These are phyloP conservation scores for Tolypeutes matacus DNA, from an alignment of 2,797 vertebrate genomes.

Conservation along the genomic window DNA sequence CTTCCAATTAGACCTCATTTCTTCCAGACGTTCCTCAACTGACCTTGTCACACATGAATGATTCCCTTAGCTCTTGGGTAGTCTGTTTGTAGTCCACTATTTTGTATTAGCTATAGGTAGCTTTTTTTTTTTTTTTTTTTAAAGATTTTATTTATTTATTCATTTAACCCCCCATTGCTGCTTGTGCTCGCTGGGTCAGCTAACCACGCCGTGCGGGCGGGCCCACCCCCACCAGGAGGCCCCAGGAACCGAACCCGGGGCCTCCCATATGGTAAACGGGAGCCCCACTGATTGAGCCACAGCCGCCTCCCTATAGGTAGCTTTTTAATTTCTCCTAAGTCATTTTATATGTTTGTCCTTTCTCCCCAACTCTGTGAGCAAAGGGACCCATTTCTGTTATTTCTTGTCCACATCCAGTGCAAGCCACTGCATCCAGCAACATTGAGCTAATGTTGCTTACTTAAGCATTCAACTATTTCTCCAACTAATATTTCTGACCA, in stretches of 20 bases:
- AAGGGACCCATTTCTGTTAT: not conserved
- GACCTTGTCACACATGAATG: not conserved
- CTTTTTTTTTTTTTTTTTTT: no score
- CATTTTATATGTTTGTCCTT: slow-evolving; percentile 40
- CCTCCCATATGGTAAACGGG: no score
- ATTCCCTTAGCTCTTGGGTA: not conserved
- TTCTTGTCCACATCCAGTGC: not conserved
- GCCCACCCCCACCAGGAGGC: no score
- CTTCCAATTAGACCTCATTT: not conserved
- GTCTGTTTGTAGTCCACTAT: not conserved
- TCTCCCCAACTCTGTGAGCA: slow-evolving; percentile 29
- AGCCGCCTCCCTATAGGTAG: not conserved
- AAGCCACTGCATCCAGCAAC: not conserved
- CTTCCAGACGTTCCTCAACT: not conserved
- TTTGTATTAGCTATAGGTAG: not conserved
- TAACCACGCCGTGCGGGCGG: no score
- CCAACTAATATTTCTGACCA: slow-evolving; percentile 41
- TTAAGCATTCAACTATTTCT: slow-evolving; percentile 37
- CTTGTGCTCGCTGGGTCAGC: no score
- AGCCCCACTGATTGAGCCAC: no score
- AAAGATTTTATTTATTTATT: no score
- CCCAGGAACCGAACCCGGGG: no score
- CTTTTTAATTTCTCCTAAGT: slow-evolving; percentile 8
- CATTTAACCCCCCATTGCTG: no score
- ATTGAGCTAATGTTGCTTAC: not conserved